Percentiles rank a stretch among this genome's conserved stretches.
phyloP scores from a whole-genome alignment of 2,113 vertebrate genomes.

The Cololabis saira region DNA sequence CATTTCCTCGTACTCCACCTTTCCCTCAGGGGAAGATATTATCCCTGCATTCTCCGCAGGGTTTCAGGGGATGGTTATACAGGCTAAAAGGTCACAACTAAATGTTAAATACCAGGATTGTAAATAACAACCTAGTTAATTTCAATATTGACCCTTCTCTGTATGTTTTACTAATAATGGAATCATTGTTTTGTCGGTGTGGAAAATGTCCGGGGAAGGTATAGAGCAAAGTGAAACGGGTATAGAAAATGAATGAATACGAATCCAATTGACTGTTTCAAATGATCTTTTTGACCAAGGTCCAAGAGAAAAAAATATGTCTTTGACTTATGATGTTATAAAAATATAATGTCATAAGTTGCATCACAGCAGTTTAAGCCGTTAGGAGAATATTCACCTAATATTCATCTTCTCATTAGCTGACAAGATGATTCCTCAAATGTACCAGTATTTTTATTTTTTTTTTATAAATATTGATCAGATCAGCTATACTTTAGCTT shows the following conservation, averaged over 20 bases:
- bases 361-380: background rate
- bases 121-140: background rate
- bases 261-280: too few species aligned
- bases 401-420: too few species aligned
- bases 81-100: constrained; percentile 17
- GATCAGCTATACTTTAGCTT: background rate
- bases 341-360: background rate
- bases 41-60: constrained; percentile 16
- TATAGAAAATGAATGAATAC: too few species aligned
- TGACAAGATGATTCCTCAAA: too few species aligned
- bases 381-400: too few species aligned
- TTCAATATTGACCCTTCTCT: background rate
- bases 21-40: constrained; percentile 31
- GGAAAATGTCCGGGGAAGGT: background rate
- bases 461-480: background rate
- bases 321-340: background rate
- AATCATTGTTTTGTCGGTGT: background rate
- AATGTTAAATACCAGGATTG: constrained; percentile 9
- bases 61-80: constrained; percentile 6
- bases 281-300: background rate
- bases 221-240: too few species aligned
- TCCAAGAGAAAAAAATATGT: constrained; percentile 1
- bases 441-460: too few species aligned
- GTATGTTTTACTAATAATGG: background rate
- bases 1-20: constrained; percentile 7